Evolutionary conservation across 2,797 vertebrate genomes (phyloP).

Genomic region (Arvicola amphibius): DNA sequence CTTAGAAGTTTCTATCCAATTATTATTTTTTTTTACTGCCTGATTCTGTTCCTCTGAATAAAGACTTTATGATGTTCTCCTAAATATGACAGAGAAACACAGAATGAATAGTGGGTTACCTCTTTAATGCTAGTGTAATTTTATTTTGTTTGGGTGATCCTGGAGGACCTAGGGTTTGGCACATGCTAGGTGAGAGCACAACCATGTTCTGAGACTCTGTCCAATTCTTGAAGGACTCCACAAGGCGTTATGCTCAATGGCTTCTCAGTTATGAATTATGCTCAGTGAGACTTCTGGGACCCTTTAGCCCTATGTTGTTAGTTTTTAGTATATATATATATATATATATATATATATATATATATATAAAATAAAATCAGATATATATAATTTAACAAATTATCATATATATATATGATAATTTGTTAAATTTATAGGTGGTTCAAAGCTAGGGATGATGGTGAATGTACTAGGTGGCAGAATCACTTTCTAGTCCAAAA

Average conservation of each 20-base stretch:
- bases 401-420: too few relatives aligned
- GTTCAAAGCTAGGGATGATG: background rate
- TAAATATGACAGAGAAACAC: background rate
- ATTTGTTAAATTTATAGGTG: constrained; percentile 9
- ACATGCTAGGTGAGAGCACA: background rate
- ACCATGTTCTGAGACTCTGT: background rate
- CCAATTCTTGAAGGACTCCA: background rate
- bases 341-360: too few relatives aligned
- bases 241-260: background rate
- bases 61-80: background rate
- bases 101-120: background rate
- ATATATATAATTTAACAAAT: too few relatives aligned
- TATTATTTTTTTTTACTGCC: background rate
- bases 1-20: constrained; percentile 2
- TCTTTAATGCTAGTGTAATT: background rate
- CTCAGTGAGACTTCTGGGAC: background rate
- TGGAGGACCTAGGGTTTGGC: background rate
- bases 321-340: background rate
- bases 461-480: background rate
- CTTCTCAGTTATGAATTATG: background rate
- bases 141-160: background rate
- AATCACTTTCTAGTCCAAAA: background rate
- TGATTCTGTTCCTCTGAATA: constrained; percentile 16
- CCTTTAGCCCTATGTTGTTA: background rate
- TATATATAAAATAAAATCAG: too few relatives aligned